Percentiles rank a stretch among this genome's conserved stretches.
phyloP scores from a whole-genome alignment of 2,797 vertebrate species.

The Melanotaenia maccullochi region DNA sequence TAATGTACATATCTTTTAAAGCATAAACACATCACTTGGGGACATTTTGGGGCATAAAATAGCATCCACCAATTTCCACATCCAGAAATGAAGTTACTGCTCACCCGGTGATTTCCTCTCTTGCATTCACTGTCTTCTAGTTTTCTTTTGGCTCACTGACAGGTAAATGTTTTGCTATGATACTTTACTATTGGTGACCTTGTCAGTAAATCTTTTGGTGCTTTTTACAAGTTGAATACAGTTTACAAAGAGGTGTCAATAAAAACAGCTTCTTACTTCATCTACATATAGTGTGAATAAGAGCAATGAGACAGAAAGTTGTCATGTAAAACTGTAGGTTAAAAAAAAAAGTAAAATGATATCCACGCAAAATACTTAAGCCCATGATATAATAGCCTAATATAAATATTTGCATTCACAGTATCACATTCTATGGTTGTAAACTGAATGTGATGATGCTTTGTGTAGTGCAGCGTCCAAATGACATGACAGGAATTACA shows the following conservation, averaged over 20 bases:
- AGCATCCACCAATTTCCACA: background rate
- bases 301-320: background rate
- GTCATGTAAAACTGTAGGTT: background rate
- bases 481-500: background rate
- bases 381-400: background rate
- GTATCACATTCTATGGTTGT: background rate
- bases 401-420: background rate
- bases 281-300: background rate
- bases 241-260: background rate
- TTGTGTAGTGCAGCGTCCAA: background rate
- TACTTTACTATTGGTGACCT: background rate
- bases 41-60: background rate
- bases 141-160: slow-evolving; percentile 1
- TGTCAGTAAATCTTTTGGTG: background rate
- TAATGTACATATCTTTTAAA: background rate
- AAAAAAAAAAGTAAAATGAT: background rate
- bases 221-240: background rate
- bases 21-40: background rate
- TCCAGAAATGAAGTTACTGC: background rate
- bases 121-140: background rate
- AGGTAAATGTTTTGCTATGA: background rate
- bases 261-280: background rate
- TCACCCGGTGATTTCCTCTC: background rate
- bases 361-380: background rate
- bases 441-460: too few species aligned